Percentiles rank a stretch among this genome's conserved stretches.
phyloP scores from a whole-genome alignment of 2,888 invertebrate genomes.

The Agelastica alni region DNA sequence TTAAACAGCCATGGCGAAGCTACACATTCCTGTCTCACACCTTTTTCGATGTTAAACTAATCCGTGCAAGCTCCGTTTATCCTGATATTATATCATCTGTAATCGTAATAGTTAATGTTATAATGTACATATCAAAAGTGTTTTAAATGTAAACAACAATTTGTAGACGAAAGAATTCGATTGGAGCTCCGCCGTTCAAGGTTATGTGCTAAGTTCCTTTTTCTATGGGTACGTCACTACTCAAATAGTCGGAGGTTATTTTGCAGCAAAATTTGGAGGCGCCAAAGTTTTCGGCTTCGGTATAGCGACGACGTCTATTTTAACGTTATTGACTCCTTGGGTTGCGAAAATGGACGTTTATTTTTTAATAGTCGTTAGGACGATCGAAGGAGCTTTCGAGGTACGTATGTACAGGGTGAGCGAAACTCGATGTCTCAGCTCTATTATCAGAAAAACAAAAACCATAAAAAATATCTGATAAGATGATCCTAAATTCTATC shows the following conservation, averaged over 20 bases:
- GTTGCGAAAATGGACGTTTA: conserved; percentile 61
- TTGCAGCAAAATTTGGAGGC: conserved; percentile 76
- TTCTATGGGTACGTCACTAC: conserved; percentile 89
- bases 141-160: too few species aligned
- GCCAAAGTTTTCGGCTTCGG: conserved; percentile 10
- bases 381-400: conserved; percentile 49
- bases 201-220: conserved; percentile 81
- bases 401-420: conserved; percentile 38
- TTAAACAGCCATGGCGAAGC: too few species aligned
- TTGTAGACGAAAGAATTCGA: conserved; percentile 63
- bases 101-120: too few species aligned
- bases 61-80: too few species aligned
- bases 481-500: too few species aligned
- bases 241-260: conserved; percentile 80
- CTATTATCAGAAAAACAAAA: too few species aligned
- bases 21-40: too few species aligned
- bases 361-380: conserved; percentile 70
- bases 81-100: too few species aligned
- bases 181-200: conserved; percentile 78
- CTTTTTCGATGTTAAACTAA: too few species aligned
- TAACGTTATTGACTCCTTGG: conserved; percentile 14
- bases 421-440: too few species aligned
- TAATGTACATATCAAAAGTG: too few species aligned
- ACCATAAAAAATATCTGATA: too few species aligned
- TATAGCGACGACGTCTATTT: conserved; percentile 12